A percentile compares a stretch with the other conserved stretches of the same genome.
These are phyloP conservation scores for Epiblema foenella DNA, from an alignment of 2,888 invertebrate species.

Conservation along the genomic window DNA sequence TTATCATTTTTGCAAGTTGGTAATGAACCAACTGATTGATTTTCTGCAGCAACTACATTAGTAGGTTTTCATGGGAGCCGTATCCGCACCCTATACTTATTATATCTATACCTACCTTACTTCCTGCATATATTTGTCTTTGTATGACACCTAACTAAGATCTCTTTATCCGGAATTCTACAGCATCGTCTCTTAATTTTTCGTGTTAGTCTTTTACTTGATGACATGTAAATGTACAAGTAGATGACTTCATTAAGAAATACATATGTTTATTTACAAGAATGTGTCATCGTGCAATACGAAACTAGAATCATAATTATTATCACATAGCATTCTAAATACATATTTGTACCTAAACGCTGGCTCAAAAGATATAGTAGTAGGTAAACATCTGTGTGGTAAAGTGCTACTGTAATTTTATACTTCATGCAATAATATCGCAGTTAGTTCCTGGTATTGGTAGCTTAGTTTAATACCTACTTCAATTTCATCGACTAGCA, in stretches of 20 bases:
- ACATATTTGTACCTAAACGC: not conserved
- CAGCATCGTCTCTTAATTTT: not conserved
- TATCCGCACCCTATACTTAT: no score
- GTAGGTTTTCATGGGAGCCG: no score
- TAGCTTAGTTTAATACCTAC: conserved; percentile 13
- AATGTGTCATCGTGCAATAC: not conserved
- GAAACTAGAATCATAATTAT: conserved; percentile 6
- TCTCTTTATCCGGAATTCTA: no score
- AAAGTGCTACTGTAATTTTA: not conserved
- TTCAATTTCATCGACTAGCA: conserved; percentile 15
- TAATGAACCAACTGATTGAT: no score
- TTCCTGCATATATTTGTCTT: no score
- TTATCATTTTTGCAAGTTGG: no score
- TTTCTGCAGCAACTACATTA: no score
- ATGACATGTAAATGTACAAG: not conserved
- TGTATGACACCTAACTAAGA: no score
- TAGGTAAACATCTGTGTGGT: not conserved
- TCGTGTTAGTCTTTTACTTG: not conserved
- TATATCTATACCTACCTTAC: no score
- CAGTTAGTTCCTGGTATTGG: conserved; percentile 19
- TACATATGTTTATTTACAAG: not conserved
- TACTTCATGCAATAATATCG: conserved; percentile 13
- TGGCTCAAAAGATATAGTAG: not conserved
- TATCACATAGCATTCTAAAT: not conserved
- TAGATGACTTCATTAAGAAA: not conserved